Evolutionary conservation across 1,140 invertebrate genomes (phyloP).

Genomic region (Eupeodes corollae): DNA sequence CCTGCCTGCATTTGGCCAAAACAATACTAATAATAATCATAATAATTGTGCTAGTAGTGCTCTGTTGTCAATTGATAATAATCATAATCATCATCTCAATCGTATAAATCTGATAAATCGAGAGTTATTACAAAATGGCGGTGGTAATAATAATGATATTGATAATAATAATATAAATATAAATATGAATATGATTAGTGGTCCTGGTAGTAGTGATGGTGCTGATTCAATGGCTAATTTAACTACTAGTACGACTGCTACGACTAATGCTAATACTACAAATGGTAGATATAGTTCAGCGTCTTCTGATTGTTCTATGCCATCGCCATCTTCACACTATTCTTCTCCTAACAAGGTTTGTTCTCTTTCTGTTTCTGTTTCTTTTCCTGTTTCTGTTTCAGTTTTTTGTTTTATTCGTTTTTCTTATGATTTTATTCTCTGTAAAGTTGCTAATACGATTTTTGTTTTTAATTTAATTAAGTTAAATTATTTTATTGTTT

Average conservation of each 20-base stretch:
- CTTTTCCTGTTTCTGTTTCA: background rate
- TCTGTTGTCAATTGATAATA: too few species aligned
- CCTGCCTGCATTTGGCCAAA: background rate
- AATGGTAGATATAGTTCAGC: slow-evolving; percentile 33
- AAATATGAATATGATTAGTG: slow-evolving; percentile 34
- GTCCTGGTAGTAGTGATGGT: slow-evolving; percentile 2
- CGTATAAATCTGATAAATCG: background rate
- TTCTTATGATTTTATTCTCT: too few species aligned
- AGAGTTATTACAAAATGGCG: background rate
- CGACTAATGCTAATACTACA: background rate
- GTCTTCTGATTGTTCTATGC: slow-evolving; percentile 38
- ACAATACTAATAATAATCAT: too few species aligned
- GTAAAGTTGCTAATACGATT: too few species aligned
- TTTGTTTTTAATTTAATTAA: too few species aligned
- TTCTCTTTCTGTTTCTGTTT: slow-evolving; percentile 3
- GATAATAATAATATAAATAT: slow-evolving; percentile 28
- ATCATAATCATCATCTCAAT: background rate
- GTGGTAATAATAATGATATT: slow-evolving; percentile 30
- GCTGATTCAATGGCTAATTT: background rate
- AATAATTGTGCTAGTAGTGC: too few species aligned
- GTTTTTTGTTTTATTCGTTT: background rate
- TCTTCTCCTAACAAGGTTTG: slow-evolving; percentile 39
- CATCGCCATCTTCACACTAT: slow-evolving; percentile 38
- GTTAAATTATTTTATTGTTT: too few species aligned
- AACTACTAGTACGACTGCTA: slow-evolving; percentile 14